phyloP scores from a whole-genome alignment of 2,797 vertebrate species.

The Pelobates cultripes region DNA sequence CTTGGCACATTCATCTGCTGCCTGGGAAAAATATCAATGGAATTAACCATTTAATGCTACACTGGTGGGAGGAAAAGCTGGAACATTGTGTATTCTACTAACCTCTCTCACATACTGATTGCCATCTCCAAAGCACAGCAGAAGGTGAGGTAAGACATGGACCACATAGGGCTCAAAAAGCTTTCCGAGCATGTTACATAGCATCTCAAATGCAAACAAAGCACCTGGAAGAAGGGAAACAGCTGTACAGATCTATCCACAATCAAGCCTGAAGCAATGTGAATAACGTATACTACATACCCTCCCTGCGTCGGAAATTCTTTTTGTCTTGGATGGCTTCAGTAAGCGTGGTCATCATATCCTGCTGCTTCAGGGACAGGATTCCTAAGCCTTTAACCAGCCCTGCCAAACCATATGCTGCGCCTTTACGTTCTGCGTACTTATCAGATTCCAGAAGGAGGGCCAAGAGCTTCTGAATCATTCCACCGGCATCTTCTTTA shows the following conservation, averaged over 20 bases:
- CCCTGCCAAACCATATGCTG: conserved; percentile 92
- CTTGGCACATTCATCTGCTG: conserved; percentile 98
- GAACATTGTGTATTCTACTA: conserved; percentile 47
- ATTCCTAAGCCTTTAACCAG: conserved; percentile 97
- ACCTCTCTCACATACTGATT: conserved; percentile 98
- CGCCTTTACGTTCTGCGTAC: conserved; percentile 94
- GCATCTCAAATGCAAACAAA: conserved; percentile 98
- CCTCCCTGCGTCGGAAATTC: conserved; percentile 93
- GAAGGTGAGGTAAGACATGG: conserved; percentile 92
- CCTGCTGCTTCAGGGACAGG: conserved; percentile 95
- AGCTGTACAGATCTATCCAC: neutral
- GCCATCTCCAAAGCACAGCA: conserved; percentile 97
- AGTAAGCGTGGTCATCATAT: conserved; percentile 94
- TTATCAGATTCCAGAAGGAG: conserved; percentile 96
- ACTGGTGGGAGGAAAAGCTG: neutral
- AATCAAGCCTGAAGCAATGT: neutral
- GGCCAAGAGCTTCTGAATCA: conserved; percentile 92
- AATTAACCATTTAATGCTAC: conserved; percentile 13
- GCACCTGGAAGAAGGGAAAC: conserved; percentile 74
- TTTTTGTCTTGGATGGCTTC: conserved; percentile 99
- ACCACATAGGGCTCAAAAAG: conserved; percentile 97
- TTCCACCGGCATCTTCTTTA: conserved; percentile 93
- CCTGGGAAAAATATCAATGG: conserved; percentile 71
- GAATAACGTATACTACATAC: conserved; percentile 66
- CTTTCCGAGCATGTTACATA: conserved; percentile 97